Conservation (phyloP, 2,113 vertebrate genomes). For the Zosterops borbonicus region DNA sequence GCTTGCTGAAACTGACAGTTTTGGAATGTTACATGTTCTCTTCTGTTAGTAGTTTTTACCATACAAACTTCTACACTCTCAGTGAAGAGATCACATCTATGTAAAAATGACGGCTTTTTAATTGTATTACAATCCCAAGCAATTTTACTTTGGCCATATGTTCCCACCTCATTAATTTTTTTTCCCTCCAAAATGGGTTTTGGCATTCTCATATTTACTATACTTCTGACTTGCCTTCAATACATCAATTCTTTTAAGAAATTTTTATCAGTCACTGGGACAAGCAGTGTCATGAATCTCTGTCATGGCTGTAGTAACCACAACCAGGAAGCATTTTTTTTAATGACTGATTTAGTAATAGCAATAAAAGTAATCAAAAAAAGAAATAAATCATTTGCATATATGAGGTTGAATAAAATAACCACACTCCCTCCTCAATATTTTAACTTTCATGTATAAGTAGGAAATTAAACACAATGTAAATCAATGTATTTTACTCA, state of each 20-base stretch:
- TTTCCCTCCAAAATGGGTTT: not conserved
- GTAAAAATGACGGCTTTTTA: not conserved
- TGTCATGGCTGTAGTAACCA: not conserved
- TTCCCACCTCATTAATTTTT: not conserved
- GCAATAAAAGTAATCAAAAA: not conserved
- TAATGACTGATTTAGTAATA: not conserved
- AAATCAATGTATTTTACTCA: not conserved
- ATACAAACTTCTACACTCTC: not conserved
- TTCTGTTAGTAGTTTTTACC: not conserved
- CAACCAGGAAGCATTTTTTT: not conserved
- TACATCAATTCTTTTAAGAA: not conserved
- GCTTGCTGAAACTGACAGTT: not conserved
- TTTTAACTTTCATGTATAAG: not conserved
- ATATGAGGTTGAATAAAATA: not conserved
- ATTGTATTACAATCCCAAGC: slow-evolving; percentile 2
- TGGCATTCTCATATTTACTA: not conserved
- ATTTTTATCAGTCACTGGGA: not conserved
- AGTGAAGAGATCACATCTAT: not conserved
- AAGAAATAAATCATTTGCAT: not conserved
- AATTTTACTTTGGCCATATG: not conserved
- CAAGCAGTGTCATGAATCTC: not conserved
- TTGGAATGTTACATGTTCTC: not conserved
- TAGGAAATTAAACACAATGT: not conserved
- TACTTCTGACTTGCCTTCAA: not conserved
- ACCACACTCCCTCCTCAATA: not conserved